phyloP scores from a whole-genome alignment of 2,113 vertebrate species.

The Ciconia stormi region DNA sequence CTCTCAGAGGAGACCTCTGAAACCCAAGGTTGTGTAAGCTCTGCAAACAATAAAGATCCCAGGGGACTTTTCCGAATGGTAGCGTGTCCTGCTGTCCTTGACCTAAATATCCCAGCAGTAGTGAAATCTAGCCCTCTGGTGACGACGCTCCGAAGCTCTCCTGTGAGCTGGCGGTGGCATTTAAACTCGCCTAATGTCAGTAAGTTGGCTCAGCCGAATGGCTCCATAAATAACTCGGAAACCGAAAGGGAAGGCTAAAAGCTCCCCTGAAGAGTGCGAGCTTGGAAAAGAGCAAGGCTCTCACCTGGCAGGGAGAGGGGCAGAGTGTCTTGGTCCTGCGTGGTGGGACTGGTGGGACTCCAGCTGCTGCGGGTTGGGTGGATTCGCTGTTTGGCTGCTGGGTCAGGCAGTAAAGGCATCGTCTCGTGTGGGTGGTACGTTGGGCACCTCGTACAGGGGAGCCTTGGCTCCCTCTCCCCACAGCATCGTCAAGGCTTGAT shows the following conservation, averaged over 20 bases:
- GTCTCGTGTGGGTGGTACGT: fast-evolving
- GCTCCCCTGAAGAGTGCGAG: background rate
- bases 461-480: background rate
- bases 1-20: background rate
- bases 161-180: background rate
- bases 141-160: background rate
- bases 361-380: background rate
- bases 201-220: background rate
- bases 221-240: background rate
- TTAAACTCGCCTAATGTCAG: background rate
- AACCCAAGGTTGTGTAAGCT: background rate
- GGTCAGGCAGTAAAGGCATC: fast-evolving
- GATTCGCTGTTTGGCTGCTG: background rate
- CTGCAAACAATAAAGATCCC: background rate
- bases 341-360: background rate
- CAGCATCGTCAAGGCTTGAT: fast-evolving
- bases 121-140: background rate
- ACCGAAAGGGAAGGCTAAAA: background rate
- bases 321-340: fast-evolving
- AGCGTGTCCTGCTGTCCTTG: constrained; percentile 1
- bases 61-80: background rate
- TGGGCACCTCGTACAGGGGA: background rate
- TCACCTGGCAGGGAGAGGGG: background rate
- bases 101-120: constrained; percentile 9
- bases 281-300: background rate